Conservation (phyloP, 2,113 vertebrate genomes). For the Neogale vison region DNA sequence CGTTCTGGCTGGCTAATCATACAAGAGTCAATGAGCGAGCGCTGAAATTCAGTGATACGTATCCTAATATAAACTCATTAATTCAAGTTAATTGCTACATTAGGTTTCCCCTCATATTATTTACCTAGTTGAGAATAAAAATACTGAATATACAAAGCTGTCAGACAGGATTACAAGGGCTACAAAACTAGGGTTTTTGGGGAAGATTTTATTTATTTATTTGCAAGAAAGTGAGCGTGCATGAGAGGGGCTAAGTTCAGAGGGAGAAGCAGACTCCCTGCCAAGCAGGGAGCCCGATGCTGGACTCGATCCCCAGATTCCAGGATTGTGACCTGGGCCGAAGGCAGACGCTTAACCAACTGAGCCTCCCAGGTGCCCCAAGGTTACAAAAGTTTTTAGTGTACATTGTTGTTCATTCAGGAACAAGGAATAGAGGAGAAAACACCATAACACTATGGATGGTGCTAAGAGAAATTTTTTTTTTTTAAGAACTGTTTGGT, state of each 20-base stretch:
- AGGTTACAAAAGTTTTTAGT: neutral
- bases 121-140: neutral
- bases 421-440: neutral
- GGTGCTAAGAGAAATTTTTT: neutral
- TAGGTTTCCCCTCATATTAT: neutral
- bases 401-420: neutral
- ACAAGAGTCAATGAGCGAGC: neutral
- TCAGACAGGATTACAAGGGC: neutral
- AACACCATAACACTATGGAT: neutral
- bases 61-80: neutral
- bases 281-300: too few species aligned
- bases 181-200: neutral
- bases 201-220: too few species aligned
- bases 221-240: too few species aligned
- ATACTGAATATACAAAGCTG: neutral
- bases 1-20: neutral
- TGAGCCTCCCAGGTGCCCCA: neutral
- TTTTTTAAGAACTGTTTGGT: too few species aligned
- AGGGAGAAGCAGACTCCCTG: too few species aligned
- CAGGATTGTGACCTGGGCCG: too few species aligned
- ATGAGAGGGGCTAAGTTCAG: too few species aligned
- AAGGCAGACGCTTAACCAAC: too few species aligned
- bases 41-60: neutral
- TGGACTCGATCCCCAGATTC: too few species aligned
- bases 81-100: neutral